Percentiles rank a stretch among this genome's conserved stretches.
Evolutionary conservation across 2,888 invertebrate species (phyloP).

Genomic region (Proisotoma minuta): DNA sequence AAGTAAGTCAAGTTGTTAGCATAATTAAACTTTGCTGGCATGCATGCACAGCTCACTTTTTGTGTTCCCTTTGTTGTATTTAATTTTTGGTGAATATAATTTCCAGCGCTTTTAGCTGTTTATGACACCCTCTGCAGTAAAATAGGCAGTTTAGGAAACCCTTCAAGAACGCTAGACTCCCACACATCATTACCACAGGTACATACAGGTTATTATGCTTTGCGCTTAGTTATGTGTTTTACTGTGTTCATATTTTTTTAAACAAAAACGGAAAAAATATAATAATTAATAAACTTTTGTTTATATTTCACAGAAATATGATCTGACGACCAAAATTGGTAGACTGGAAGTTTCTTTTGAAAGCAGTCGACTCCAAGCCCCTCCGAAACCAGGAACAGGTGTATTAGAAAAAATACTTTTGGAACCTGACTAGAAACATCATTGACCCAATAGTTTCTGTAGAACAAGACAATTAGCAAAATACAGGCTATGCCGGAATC

Average conservation of each 20-base stretch:
- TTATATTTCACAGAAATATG: conserved; percentile 38
- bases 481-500: no score
- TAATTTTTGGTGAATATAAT: conserved; percentile 19
- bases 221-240: neutral
- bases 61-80: neutral
- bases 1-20: conserved; percentile 36
- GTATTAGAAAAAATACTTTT: conserved; percentile 35
- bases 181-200: conserved; percentile 24
- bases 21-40: neutral
- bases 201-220: conserved; percentile 2
- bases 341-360: conserved; percentile 37
- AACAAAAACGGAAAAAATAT: neutral
- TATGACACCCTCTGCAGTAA: conserved; percentile 33
- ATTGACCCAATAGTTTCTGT: no score
- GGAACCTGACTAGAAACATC: conserved; percentile 21
- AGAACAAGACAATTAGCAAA: no score
- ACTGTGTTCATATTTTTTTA: neutral
- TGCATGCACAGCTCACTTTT: neutral
- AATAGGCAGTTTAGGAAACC: conserved; percentile 32
- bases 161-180: conserved; percentile 20
- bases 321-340: conserved; percentile 41
- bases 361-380: conserved; percentile 32
- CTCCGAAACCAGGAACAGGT: conserved; percentile 31
- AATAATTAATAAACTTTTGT: conserved; percentile 4
- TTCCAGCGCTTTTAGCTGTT: conserved; percentile 36